A percentile compares a stretch with the other conserved stretches of the same genome.
Conservation (phyloP, 2,888 invertebrate species). For the Campoletis raptor region DNA sequence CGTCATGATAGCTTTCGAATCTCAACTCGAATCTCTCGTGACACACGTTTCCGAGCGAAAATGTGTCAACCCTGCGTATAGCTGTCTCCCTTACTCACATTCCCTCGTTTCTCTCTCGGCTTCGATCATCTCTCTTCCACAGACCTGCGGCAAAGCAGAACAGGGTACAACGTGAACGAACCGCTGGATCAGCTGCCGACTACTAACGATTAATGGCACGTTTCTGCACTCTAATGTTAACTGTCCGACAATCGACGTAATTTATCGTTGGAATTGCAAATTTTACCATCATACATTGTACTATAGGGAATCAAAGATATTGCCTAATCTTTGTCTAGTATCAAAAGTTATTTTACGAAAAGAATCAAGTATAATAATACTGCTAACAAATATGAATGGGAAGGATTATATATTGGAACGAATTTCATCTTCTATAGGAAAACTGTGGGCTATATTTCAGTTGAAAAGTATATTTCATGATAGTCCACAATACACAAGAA, state of each 20-base stretch:
- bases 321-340: not conserved
- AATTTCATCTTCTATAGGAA: not conserved
- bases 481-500: no score
- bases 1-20: slow-evolving; percentile 68
- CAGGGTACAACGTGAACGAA: slow-evolving; percentile 15
- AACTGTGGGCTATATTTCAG: not conserved
- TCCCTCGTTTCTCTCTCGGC: slow-evolving; percentile 19
- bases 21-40: slow-evolving; percentile 68
- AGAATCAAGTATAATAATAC: not conserved
- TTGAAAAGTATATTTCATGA: not conserved
- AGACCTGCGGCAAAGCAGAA: slow-evolving; percentile 45
- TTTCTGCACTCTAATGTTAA: slow-evolving; percentile 55
- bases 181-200: slow-evolving; percentile 63
- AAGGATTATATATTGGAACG: not conserved
- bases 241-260: slow-evolving; percentile 50
- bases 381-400: not conserved
- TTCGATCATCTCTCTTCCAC: slow-evolving; percentile 30
- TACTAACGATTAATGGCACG: slow-evolving; percentile 60
- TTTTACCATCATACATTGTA: slow-evolving; percentile 12
- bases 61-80: slow-evolving; percentile 63
- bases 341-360: not conserved
- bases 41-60: slow-evolving; percentile 65
- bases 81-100: slow-evolving; percentile 1
- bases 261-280: slow-evolving; percentile 44
- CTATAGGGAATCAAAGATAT: not conserved